Evolutionary conservation across 2,113 vertebrate genomes (phyloP).

Genomic region (rabbit (Oryctolagus cuniculus)): DNA sequence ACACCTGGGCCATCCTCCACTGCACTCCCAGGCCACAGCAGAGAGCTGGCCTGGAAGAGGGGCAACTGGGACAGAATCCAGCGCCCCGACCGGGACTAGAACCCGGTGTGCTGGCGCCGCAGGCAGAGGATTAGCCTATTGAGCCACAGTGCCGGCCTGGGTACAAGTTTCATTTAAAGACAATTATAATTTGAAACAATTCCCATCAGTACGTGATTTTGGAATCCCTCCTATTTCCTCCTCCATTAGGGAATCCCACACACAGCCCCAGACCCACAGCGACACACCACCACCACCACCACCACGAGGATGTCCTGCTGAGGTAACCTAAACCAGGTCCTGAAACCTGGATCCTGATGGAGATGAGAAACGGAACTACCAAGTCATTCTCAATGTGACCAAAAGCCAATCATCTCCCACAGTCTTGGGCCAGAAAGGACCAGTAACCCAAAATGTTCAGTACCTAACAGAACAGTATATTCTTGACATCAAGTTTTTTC

Average conservation of each 20-base stretch:
- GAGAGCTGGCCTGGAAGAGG: too few species aligned
- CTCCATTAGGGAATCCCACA: background rate
- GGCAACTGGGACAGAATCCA: too few species aligned
- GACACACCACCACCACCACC: too few species aligned
- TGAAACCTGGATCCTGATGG: background rate
- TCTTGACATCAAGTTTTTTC: background rate
- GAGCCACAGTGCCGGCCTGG: too few species aligned
- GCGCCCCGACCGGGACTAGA: too few species aligned
- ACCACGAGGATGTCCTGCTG: background rate
- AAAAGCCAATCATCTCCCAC: background rate
- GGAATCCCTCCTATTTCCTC: background rate
- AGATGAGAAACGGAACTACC: background rate
- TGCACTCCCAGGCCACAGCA: too few species aligned
- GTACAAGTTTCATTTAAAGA: background rate
- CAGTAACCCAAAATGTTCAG: background rate
- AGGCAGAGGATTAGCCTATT: too few species aligned
- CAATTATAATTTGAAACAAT: background rate
- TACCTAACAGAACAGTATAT: background rate
- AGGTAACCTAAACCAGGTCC: background rate
- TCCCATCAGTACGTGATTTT: background rate
- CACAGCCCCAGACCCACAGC: background rate
- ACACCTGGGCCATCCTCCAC: too few species aligned
- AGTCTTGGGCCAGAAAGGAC: background rate
- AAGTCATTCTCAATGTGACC: background rate
- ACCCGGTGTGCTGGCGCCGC: too few species aligned